Evolutionary conservation across 2,797 vertebrate genomes (phyloP), one percentile per base, ranked within the genome.

Genomic region (Helicolenus hilgendorfi): DNA sequence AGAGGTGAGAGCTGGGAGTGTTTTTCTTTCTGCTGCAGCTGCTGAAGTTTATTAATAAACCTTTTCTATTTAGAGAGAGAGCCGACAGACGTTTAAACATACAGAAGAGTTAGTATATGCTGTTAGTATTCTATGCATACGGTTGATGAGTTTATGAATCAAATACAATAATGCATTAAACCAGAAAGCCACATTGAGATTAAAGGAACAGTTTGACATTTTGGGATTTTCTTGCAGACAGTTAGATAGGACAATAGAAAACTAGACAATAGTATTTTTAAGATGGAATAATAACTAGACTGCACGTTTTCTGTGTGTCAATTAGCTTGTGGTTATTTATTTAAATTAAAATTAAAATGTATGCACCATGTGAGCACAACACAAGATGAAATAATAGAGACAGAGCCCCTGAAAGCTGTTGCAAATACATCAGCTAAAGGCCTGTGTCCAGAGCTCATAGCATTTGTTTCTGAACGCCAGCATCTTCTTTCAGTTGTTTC

Each of bases 31-130:
- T 62, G 69, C 74, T 85, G 71, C 72, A 59, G 70, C 77, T 71
- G 86, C 89, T 69, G 15, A 49, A 35, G 69, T 80, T 73, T 78
- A 85, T 83, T 88, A 90, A 85, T 78, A 80, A 13, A 24, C 9
- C 6, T 0, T 79, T 69, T 64, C 74, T 59, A 33, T 86, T 67
- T 13, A 22, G 18, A 62, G 60, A 59, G 11, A 36, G 20, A 84
- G 38, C n/a, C 15, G 4, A 13, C 8, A 31, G 29, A 58, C 35
- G 1, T 64, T 18, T 58, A 5, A 45, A 69, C 27, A 3, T 2
- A 26, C 27, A 13, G 15, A 49, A 14, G 35, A 20, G 11, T 13
- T 29, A 0, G 15, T 60, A 5, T 14, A 9, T 6, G 5, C 13
- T 15, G 18, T 7, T 7, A 38, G 10, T 29, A 18, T 18, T 3